phyloP scores from a whole-genome alignment of 2,797 vertebrate species.

The Lutjanus campechanus region DNA sequence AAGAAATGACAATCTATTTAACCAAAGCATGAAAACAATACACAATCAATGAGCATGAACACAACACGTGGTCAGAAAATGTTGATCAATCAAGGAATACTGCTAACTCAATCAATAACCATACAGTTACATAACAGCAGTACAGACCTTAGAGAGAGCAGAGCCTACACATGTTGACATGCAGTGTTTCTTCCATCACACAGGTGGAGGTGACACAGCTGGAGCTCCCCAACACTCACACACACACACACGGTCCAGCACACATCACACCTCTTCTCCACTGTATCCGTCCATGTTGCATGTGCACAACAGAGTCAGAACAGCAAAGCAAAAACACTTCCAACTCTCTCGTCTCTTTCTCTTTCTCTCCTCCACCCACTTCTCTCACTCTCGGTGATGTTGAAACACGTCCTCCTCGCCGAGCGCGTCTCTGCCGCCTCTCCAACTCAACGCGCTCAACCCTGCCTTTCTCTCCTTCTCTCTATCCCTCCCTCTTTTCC shows the following conservation, averaged over 20 bases:
- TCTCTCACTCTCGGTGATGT: slow-evolving; percentile 75
- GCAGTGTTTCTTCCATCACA: slow-evolving; percentile 51
- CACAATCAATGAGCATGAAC: neutral
- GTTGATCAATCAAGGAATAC: slow-evolving; percentile 9
- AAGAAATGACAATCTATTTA: neutral
- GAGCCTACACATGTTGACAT: slow-evolving; percentile 49
- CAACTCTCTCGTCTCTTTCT: slow-evolving; percentile 62
- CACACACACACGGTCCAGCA: slow-evolving; percentile 20
- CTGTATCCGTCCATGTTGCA: slow-evolving; percentile 53
- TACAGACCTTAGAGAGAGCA: slow-evolving; percentile 65
- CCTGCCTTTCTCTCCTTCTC: slow-evolving; percentile 29
- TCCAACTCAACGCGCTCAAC: slow-evolving; percentile 51
- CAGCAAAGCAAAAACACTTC: slow-evolving; percentile 53
- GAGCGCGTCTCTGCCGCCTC: slow-evolving; percentile 58
- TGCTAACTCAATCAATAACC: slow-evolving; percentile 1
- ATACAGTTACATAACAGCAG: slow-evolving; percentile 7
- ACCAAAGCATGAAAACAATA: neutral
- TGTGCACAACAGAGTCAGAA: slow-evolving; percentile 40
- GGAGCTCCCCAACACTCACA: slow-evolving; percentile 37
- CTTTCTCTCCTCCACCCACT: slow-evolving; percentile 80
- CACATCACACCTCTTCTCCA: slow-evolving; percentile 41
- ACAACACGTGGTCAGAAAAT: neutral
- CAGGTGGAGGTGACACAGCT: slow-evolving; percentile 49
- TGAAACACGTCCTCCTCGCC: slow-evolving; percentile 80
- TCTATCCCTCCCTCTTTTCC: slow-evolving; percentile 32